Evolutionary conservation across 2,888 invertebrate genomes (phyloP).

Genomic region (Mimumesa dahlbomi): DNA sequence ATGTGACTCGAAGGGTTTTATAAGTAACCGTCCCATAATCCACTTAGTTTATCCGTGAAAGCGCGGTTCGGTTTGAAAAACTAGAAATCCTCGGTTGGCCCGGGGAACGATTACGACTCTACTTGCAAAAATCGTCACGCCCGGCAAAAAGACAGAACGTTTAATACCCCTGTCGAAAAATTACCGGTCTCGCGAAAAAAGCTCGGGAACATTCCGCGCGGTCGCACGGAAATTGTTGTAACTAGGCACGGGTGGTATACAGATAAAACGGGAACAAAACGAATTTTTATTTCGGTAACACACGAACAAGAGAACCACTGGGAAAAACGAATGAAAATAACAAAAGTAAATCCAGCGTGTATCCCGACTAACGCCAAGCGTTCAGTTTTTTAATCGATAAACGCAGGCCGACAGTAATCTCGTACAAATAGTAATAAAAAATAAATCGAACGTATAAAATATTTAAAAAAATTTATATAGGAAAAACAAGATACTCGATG

Average conservation of each 20-base stretch:
- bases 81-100: slow-evolving; percentile 26
- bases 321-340: background rate
- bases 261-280: no score
- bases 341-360: slow-evolving; percentile 14
- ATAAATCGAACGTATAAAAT: slow-evolving; percentile 12
- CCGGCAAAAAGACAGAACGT: slow-evolving; percentile 22
- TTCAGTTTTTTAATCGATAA: slow-evolving; percentile 10
- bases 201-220: background rate
- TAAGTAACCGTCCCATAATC: slow-evolving; percentile 40
- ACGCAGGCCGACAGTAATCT: slow-evolving; percentile 3
- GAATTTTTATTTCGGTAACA: slow-evolving; percentile 13
- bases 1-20: slow-evolving; percentile 17
- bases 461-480: no score
- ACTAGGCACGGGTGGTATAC: slow-evolving; percentile 1
- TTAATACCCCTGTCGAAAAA: slow-evolving; percentile 30
- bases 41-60: slow-evolving; percentile 34
- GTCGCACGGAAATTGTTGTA: slow-evolving; percentile 5
- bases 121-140: slow-evolving; percentile 49
- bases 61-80: slow-evolving; percentile 37
- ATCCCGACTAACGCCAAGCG: slow-evolving; percentile 1
- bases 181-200: slow-evolving; percentile 24
- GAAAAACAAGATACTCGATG: no score
- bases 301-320: background rate
- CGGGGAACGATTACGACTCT: background rate
- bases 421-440: slow-evolving; percentile 10